Base-by-base conservation (phyloP, 2,797 vertebrate species). In the Gambusia yucatana region DNA sequence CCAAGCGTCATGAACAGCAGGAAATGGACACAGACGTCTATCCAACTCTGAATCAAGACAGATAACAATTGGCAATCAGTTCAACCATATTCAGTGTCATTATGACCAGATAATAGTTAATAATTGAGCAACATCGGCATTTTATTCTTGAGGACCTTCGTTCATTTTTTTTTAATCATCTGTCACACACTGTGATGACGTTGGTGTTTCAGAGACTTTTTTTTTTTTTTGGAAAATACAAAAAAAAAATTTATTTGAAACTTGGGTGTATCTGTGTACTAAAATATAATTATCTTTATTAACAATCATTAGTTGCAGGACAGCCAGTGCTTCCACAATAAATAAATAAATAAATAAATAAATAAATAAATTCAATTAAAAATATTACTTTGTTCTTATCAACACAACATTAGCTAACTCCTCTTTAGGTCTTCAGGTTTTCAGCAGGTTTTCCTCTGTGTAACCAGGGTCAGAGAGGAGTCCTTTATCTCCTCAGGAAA, bases 11-110 rank as follows among this genome's bases (percentile, higher is more conserved):
- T 94, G 89, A 92, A 95, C 91, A 96, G 94, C 91, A 96, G 93
- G 91, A 96, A 94, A 95, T 94, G 94, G 94, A 96, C 95, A 96
- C 93, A 96, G 93, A 91, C 89, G 89, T 92, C 94, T 96, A 96
- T 96, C 96, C 96, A 96, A 96, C 95, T 96, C 96, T 96, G 90
- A 89, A 39, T 50, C 4, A 79, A 75, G 73, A 77, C 5, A 79
- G 4, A 76, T 0, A 85, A 72, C 82, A 36, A 79, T 46, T 11
- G 7, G 30, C 1, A 65, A n/a, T 82, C 69, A 71, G 71, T 74
- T 73, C 69, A 46, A 76, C 33, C 1, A 50, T 48, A 16, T 8
- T 52, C 28, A 72, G 16, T 1, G 20, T 73, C 33, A 52, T 73
- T 73, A 50, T 57, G 22, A 43, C 13, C 36, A 59, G 25, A 39